Percentiles rank a stretch among this genome's conserved stretches.
These are phyloP conservation scores for Zophobas morio DNA, from an alignment of 1,140 invertebrate species.

Conservation along the genomic window DNA sequence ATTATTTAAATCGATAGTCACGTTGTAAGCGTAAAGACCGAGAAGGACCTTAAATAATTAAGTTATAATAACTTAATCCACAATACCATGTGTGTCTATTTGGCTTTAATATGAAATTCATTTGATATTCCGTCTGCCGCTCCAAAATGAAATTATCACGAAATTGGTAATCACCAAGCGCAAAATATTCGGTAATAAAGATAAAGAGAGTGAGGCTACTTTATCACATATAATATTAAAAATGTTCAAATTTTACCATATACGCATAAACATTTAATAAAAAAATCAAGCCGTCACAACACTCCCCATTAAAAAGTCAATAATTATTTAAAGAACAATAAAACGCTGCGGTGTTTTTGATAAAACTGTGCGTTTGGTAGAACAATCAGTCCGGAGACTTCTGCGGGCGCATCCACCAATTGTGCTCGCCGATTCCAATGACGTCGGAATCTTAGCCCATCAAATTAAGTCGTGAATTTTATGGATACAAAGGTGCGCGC, in stretches of 20 bases:
- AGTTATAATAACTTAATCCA: constrained; percentile 48
- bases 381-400: no score
- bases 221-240: no score
- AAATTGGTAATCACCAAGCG: constrained; percentile 46
- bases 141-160: constrained; percentile 48
- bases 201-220: background rate
- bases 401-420: no score
- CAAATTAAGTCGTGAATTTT: constrained; percentile 27
- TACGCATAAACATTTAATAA: no score
- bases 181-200: constrained; percentile 15
- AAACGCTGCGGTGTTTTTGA: no score
- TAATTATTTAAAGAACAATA: no score
- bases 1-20: constrained; percentile 11
- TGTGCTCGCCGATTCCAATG: background rate
- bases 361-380: no score
- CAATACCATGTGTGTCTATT: constrained; percentile 46
- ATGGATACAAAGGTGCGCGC: constrained; percentile 29
- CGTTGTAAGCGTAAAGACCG: constrained; percentile 20
- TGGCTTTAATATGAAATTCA: constrained; percentile 40
- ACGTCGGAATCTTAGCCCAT: background rate
- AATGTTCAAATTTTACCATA: no score
- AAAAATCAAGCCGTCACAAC: no score
- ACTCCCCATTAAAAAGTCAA: no score
- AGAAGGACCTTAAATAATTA: constrained; percentile 48
- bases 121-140: constrained; percentile 45